Percentiles rank a stretch among this genome's conserved stretches.
These are phyloP conservation scores for Bombus superbus DNA, from an alignment of 1,140 invertebrate species.

Conservation along the genomic window DNA sequence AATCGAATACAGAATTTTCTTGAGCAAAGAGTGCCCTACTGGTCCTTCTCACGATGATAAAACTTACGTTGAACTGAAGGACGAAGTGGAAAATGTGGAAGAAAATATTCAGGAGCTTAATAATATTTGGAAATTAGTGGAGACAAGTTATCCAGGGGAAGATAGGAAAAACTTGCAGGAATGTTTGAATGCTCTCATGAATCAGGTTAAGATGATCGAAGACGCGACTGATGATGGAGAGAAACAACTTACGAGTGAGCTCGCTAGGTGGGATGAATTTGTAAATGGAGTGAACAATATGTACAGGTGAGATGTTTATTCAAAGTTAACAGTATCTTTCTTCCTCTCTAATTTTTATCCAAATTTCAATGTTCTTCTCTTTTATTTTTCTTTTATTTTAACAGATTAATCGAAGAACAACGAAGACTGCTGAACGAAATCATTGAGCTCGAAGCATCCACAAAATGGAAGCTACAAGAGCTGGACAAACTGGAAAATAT, in stretches of 20 bases:
- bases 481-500: slow-evolving; percentile 86
- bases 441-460: slow-evolving; percentile 84
- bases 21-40: slow-evolving; percentile 81
- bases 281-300: slow-evolving; percentile 84
- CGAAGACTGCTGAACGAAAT: slow-evolving; percentile 84
- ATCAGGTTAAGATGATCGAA: slow-evolving; percentile 82
- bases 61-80: slow-evolving; percentile 79
- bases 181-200: slow-evolving; percentile 80
- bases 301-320: slow-evolving; percentile 72
- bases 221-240: slow-evolving; percentile 83
- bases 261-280: slow-evolving; percentile 88
- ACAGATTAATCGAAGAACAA: slow-evolving; percentile 82
- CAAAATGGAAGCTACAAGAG: slow-evolving; percentile 85
- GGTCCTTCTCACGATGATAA: slow-evolving; percentile 70
- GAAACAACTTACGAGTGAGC: slow-evolving; percentile 84
- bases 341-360: background rate
- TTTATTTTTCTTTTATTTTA: slow-evolving; percentile 25
- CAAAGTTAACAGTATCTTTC: background rate
- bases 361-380: background rate
- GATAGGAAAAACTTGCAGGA: slow-evolving; percentile 78
- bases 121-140: slow-evolving; percentile 74
- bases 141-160: slow-evolving; percentile 77
- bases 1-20: slow-evolving; percentile 90
- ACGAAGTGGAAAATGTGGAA: slow-evolving; percentile 83
- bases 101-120: slow-evolving; percentile 78